Conservation (phyloP, 2,113 vertebrate species). For the Megaceryle maxima region DNA sequence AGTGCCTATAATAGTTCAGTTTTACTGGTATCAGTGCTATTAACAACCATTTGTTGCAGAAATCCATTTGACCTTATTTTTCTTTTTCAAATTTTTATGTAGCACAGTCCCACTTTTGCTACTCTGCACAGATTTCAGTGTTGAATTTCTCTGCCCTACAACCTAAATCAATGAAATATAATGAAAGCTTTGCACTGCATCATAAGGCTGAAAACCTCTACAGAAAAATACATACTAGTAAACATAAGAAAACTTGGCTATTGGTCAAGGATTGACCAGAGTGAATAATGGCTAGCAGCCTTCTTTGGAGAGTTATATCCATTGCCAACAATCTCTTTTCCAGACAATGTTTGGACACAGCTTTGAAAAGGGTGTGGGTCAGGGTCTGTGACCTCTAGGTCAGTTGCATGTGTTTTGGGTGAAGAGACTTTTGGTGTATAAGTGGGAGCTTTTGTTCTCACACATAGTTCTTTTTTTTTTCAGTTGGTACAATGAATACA, state of each 20-base stretch:
- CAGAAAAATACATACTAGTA: background rate
- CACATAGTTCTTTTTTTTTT: background rate
- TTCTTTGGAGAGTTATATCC: background rate
- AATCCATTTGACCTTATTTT: background rate
- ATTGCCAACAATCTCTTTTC: background rate
- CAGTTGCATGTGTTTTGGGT: background rate
- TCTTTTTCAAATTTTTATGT: background rate
- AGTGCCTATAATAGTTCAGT: background rate
- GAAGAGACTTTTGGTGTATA: background rate
- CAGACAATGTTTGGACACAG: rapidly evolving
- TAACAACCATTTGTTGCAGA: background rate
- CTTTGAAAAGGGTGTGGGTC: background rate
- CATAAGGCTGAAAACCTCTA: background rate
- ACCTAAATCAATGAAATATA: background rate
- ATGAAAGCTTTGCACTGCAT: background rate
- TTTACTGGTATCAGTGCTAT: background rate
- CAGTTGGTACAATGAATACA: background rate
- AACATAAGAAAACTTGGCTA: background rate
- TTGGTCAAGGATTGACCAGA: background rate
- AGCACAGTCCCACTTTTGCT: background rate
- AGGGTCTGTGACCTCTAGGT: background rate
- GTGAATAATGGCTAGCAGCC: background rate
- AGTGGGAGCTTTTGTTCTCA: background rate
- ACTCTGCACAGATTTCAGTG: background rate
- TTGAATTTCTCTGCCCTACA: background rate